Evolutionary conservation across 2,113 vertebrate species (phyloP).

Genomic region (Hypanus sabinus): DNA sequence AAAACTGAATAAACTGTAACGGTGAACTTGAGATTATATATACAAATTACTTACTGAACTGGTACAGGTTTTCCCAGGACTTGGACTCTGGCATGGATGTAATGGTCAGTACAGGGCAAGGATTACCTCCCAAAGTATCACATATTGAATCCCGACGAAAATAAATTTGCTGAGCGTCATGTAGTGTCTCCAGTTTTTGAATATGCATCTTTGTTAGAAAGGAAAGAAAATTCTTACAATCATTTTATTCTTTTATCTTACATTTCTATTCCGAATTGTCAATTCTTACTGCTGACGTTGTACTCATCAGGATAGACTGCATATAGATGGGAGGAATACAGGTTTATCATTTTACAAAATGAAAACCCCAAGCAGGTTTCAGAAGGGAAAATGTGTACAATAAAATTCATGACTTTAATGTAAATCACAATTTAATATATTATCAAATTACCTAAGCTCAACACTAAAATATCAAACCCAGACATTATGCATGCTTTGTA

Average conservation of each 20-base stretch:
- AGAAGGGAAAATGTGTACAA: neutral
- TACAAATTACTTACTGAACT: slow-evolving; percentile 75
- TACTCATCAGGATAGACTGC: neutral
- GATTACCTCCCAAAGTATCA: slow-evolving; percentile 82
- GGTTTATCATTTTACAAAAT: neutral
- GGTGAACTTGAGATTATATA: neutral
- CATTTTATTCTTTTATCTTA: neutral
- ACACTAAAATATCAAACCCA: too few relatives aligned
- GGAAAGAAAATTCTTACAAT: slow-evolving; percentile 44
- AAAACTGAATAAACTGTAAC: neutral
- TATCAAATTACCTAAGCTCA: too few relatives aligned
- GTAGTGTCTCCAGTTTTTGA: slow-evolving; percentile 76
- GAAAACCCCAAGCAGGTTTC: neutral
- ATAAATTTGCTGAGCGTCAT: slow-evolving; percentile 83
- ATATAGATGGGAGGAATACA: neutral
- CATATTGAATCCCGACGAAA: slow-evolving; percentile 82
- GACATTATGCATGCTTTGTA: too few relatives aligned
- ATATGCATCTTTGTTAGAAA: slow-evolving; percentile 79
- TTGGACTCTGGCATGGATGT: slow-evolving; percentile 91
- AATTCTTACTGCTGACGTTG: neutral
- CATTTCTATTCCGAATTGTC: neutral
- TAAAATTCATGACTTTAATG: neutral
- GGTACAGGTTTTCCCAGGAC: slow-evolving; percentile 80
- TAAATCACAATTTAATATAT: too few relatives aligned
- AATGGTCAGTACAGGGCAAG: slow-evolving; percentile 88